Base-by-base conservation (phyloP, 2,888 invertebrate species). In the Chrysina gloriosa region DNA sequence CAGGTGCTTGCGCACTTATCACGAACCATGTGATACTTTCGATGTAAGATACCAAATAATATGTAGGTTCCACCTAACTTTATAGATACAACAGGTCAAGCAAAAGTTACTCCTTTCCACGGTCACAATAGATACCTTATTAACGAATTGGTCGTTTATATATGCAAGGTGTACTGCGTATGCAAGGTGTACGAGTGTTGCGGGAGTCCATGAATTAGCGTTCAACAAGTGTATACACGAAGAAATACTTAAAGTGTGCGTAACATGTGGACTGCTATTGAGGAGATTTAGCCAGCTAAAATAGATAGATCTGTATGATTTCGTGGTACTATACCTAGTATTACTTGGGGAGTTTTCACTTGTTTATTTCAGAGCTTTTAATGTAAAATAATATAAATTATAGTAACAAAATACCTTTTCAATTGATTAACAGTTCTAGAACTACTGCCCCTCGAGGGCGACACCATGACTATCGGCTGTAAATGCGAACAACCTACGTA, bases 1-100 rank as follows among this genome's bases (percentile, higher is more conserved):
- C 68, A 68, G 68, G 68, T 68, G 68, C 42, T 65, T 47, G 48
- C 34, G 63, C 65, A 65, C 65, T 68, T 68, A 72, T 73, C 67
- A 63, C 63, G 73, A 74, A 74, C 72, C 71, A 72, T 73, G 72
- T 69, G 75, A 74, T 74, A 72, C 72, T 61, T 27, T 42, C 71
- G 69, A 69, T 68, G 72, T 69, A 72, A 74, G 74, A 75, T 74
- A 74, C 70, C 70, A 68, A 72, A 69, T 72, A 71, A 63, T 71
- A 70, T 70, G 71, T 71, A 72, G 67, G 67, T 70, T 69, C 52
- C 63, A 31, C 56, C 36, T 48, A 58, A 66, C 48, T 48, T 34
- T 58, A 52, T 45, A 52, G 54, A 31, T 52, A 63, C 63, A 63
- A 39, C 6, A 25, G 34, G 42, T 11, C 63, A 63, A 52, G 31